Evolutionary conservation across 1,140 invertebrate species (phyloP), one percentile per base, ranked within the genome.

Genomic region (Daktulosphaira vitifoliae): DNA sequence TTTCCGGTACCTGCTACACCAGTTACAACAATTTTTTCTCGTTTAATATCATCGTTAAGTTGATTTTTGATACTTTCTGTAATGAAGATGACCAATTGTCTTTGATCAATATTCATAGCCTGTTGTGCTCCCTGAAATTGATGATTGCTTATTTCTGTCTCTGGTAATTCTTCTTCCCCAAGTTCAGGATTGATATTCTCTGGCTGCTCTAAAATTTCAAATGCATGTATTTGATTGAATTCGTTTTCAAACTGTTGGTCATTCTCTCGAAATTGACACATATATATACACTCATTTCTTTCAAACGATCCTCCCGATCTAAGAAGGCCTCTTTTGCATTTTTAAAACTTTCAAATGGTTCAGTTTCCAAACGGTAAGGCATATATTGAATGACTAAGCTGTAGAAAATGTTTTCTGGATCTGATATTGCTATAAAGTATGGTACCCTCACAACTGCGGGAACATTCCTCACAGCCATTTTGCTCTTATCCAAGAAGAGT

Each of bases 361-460:
- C 33, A 37, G 33, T 37, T 37, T 37, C 33, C 33, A 13, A 37
- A 37, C 33, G n/a, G n/a, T n/a, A n/a, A n/a, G n/a, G n/a, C n/a
- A n/a, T n/a, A n/a, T n/a, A n/a, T n/a, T n/a, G n/a, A n/a, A n/a
- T n/a, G n/a, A n/a, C n/a, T n/a, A n/a, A n/a, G n/a, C n/a, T n/a
- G n/a, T n/a, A n/a, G n/a, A n/a, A n/a, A n/a, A n/a, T n/a, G n/a
- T n/a, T n/a, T n/a, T n/a, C n/a, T n/a, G n/a, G n/a, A n/a, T n/a
- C 71, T 8, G 69, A 68, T 16, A 69, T 7, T 65, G 68, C 70
- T 68, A 70, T 68, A 64, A 76, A 75, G 48, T 73, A 69, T 26
- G 73, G 72, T 2, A 73, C 72, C 44, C 72, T 66, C 6, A 73
- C 52, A 42, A n/a, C n/a, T n/a, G n/a, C n/a, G n/a, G n/a, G n/a